These are phyloP conservation scores for Hirtodrosophila duncani DNA, from an alignment of 2,888 invertebrate species.

Conservation along the genomic window DNA sequence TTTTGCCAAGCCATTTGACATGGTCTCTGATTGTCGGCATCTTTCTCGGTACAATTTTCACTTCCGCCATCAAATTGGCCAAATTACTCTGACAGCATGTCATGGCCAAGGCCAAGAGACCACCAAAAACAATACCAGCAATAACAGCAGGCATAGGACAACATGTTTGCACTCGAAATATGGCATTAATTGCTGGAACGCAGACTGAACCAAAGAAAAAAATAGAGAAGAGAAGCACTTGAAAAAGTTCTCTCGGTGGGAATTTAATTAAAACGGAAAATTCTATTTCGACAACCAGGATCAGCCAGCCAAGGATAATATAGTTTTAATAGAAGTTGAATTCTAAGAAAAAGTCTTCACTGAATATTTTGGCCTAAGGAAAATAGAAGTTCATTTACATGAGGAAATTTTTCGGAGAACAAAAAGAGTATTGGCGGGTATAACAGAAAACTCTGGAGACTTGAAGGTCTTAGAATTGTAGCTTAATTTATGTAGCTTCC, in stretches of 20 bases:
- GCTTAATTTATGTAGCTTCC: too few relatives aligned
- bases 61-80: constrained; percentile 56
- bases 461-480: too few relatives aligned
- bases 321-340: too few relatives aligned
- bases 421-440: too few relatives aligned
- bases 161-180: constrained; percentile 29
- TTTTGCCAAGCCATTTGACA: constrained; percentile 40
- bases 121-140: constrained; percentile 22
- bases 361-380: too few relatives aligned
- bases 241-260: constrained; percentile 36
- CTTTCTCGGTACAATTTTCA: constrained; percentile 30
- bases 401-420: too few relatives aligned
- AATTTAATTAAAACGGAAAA: constrained; percentile 39
- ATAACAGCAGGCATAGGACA: not conserved
- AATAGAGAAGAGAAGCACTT: constrained; percentile 27
- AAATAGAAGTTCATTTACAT: too few relatives aligned
- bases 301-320: too few relatives aligned
- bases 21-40: not conserved
- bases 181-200: constrained; percentile 55
- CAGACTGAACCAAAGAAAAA: constrained; percentile 17
- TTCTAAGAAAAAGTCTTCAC: too few relatives aligned
- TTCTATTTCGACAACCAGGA: too few relatives aligned
- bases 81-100: constrained; percentile 53
- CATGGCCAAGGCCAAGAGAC: constrained; percentile 31
- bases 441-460: too few relatives aligned